These are phyloP conservation scores for Enteromius treurensis DNA, from an alignment of 2,797 vertebrate genomes.

Conservation along the genomic window DNA sequence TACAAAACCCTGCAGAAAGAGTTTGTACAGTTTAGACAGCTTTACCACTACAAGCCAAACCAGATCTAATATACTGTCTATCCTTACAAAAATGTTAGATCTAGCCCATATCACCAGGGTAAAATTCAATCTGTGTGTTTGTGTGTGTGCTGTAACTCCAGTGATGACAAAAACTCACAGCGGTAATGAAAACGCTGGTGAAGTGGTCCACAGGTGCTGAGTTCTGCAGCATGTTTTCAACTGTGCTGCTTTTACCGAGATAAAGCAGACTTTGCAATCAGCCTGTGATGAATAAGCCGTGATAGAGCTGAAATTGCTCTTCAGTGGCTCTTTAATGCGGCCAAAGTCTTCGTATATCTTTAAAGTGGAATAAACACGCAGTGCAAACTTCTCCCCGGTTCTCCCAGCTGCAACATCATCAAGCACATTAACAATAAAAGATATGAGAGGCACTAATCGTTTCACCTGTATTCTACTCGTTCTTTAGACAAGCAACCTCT, in stretches of 20 bases:
- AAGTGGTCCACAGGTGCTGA: conserved; percentile 63
- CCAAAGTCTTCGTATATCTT: conserved; percentile 71
- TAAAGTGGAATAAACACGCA: conserved; percentile 73
- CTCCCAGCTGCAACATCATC: conserved; percentile 64
- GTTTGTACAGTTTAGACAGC: conserved; percentile 37
- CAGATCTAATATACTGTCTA: conserved; percentile 30
- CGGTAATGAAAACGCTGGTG: conserved; percentile 46
- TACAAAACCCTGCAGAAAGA: conserved; percentile 19
- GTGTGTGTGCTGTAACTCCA: conserved; percentile 39
- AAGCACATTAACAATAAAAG: conserved; percentile 66
- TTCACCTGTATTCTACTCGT: conserved; percentile 66
- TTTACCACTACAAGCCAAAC: conserved; percentile 16
- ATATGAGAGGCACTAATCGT: conserved; percentile 64
- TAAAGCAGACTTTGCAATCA: conserved; percentile 76
- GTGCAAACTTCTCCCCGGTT: conserved; percentile 57
- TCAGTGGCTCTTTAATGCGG: conserved; percentile 72
- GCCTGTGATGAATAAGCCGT: conserved; percentile 76
- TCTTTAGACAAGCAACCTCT: conserved; percentile 43
- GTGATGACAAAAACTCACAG: conserved; percentile 46
- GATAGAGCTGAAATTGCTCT: conserved; percentile 77
- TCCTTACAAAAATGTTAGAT: conserved; percentile 34
- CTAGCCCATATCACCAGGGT: conserved; percentile 25
- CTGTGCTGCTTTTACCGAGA: conserved; percentile 62
- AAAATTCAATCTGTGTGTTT: conserved; percentile 48
- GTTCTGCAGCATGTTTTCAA: conserved; percentile 66